A percentile compares a stretch with the other conserved stretches of the same genome.
Evolutionary conservation across 2,113 vertebrate species (phyloP).

Genomic region (Boleophthalmus pectinirostris): DNA sequence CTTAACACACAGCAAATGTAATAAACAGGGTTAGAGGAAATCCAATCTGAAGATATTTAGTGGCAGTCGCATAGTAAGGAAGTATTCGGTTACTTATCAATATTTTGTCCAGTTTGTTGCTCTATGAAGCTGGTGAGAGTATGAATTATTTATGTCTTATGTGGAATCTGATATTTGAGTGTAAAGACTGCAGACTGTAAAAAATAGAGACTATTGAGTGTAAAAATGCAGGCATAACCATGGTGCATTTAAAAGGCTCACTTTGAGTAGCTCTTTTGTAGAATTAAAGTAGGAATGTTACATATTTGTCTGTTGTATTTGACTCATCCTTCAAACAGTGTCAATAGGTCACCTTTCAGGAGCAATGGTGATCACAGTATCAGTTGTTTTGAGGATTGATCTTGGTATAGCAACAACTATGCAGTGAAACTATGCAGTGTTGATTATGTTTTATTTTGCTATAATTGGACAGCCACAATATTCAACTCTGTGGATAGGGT

Average conservation of each 20-base stretch:
- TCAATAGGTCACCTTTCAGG: background rate
- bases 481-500: no score
- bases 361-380: background rate
- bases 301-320: background rate
- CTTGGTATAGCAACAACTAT: background rate
- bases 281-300: no score
- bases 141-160: slow-evolving; percentile 2
- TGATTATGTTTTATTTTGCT: background rate
- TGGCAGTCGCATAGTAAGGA: background rate
- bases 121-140: background rate
- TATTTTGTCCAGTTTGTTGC: background rate
- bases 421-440: background rate
- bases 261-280: no score
- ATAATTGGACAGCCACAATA: background rate
- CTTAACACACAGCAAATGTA: background rate
- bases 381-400: background rate
- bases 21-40: background rate
- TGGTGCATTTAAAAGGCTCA: background rate
- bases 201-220: slow-evolving; percentile 1
- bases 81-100: slow-evolving; percentile 5
- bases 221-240: background rate
- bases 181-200: background rate
- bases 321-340: background rate
- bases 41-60: background rate
- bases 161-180: background rate